Evolutionary conservation across 2,113 vertebrate species (phyloP).

Genomic region (Dicerorhinus sumatrensis): DNA sequence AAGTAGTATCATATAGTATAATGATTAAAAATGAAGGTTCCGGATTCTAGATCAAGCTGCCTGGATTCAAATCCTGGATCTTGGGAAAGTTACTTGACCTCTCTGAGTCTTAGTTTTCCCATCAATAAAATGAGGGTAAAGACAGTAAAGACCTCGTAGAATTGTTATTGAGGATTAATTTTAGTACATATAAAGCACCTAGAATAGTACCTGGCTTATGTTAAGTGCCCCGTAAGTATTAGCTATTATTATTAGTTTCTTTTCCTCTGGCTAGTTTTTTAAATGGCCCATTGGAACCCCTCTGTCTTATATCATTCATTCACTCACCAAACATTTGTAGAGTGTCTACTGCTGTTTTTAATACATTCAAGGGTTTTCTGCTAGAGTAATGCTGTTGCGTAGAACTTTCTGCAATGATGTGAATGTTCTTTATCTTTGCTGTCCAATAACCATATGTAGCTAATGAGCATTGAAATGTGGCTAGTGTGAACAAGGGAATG

Average conservation of each 20-base stretch:
- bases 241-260: constrained; percentile 11
- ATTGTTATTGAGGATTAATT: constrained; percentile 42
- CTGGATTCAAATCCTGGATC: constrained; percentile 17
- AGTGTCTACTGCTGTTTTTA: neutral
- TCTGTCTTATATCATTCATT: neutral
- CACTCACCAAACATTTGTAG: neutral
- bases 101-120: neutral
- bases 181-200: neutral
- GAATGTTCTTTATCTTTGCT: constrained; percentile 3
- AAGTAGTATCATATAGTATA: neutral
- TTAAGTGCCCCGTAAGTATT: constrained; percentile 30
- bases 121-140: neutral
- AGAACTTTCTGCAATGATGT: constrained; percentile 39
- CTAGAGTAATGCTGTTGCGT: neutral
- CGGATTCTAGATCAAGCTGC: neutral
- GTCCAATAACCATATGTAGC: neutral
- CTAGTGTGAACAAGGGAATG: neutral
- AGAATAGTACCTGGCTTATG: neutral
- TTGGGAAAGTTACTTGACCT: constrained; percentile 19
- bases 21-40: constrained; percentile 20
- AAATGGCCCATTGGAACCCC: neutral
- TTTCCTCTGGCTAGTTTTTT: constrained; percentile 33
- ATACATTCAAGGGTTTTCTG: constrained; percentile 9
- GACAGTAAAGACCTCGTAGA: neutral
- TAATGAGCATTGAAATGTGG: constrained; percentile 5